Evolutionary conservation across 2,797 vertebrate species (phyloP).

Genomic region (Oreochromis mossambicus): DNA sequence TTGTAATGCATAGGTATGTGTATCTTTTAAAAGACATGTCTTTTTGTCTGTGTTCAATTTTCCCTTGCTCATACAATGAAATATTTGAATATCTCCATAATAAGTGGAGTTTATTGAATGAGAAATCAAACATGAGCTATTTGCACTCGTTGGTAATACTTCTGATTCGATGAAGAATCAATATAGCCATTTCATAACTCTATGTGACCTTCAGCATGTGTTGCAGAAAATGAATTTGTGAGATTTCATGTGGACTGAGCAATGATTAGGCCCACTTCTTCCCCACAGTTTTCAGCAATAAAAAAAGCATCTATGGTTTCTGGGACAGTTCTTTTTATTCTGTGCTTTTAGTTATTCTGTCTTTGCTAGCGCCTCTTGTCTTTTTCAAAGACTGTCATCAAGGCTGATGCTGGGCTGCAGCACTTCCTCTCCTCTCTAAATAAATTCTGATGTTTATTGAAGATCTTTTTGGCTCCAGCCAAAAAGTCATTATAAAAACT

Average conservation of each 20-base stretch:
- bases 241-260: not conserved
- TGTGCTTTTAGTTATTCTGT: not conserved
- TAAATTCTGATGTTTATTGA: slow-evolving; percentile 50
- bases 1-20: not conserved
- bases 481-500: slow-evolving; percentile 63
- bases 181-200: not conserved
- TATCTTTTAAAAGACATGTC: not conserved
- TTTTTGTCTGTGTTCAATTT: not conserved
- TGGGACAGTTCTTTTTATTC: not conserved
- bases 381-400: not conserved
- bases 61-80: not conserved
- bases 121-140: not conserved
- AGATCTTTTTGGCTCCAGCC: slow-evolving; percentile 46
- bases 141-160: not conserved
- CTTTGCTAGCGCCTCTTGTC: not conserved
- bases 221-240: not conserved
- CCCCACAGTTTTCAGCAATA: not conserved
- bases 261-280: not conserved
- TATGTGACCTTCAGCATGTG: not conserved
- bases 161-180: not conserved
- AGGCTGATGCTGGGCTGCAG: not conserved
- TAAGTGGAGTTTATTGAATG: not conserved
- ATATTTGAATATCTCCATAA: not conserved
- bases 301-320: not conserved
- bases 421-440: slow-evolving; percentile 35